Percentiles rank a stretch among this genome's conserved stretches.
Evolutionary conservation across 2,888 invertebrate species (phyloP).

Genomic region (Noctuana brunneofusca): DNA sequence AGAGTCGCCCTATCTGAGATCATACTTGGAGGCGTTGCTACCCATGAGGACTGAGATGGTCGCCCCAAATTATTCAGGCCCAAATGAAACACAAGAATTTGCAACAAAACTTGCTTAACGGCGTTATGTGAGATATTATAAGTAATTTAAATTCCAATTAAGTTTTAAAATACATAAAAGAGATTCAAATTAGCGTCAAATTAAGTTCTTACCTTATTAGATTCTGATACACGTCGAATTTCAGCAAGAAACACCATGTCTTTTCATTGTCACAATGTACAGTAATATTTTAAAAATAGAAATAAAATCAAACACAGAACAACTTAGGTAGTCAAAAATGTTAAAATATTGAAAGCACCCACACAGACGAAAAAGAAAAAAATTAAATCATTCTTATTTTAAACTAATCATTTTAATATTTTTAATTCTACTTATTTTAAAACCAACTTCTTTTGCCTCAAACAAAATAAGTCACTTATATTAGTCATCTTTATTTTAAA

Average conservation of each 20-base stretch:
- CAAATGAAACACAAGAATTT: too few species aligned
- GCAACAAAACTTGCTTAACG: too few species aligned
- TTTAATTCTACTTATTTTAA: too few species aligned
- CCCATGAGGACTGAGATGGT: too few species aligned
- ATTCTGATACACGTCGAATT: conserved; percentile 19
- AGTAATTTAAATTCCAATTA: too few species aligned
- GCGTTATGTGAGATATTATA: too few species aligned
- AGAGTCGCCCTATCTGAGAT: too few species aligned
- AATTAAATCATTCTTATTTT: conserved; percentile 25
- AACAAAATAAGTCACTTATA: background rate
- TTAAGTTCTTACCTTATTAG: conserved; percentile 20
- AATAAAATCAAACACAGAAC: conserved; percentile 8
- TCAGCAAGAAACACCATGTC: conserved; percentile 24
- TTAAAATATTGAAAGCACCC: background rate
- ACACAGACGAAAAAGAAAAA: conserved; percentile 11
- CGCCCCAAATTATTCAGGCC: too few species aligned
- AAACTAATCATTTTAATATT: conserved; percentile 18
- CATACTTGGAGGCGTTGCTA: too few species aligned
- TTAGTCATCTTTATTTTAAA: background rate
- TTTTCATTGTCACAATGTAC: conserved; percentile 29
- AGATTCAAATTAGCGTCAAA: background rate
- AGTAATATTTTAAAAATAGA: conserved; percentile 2
- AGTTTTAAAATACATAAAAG: background rate
- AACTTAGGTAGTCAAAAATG: too few species aligned
- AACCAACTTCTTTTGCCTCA: background rate